A percentile compares a stretch with the other conserved stretches of the same genome.
Evolutionary conservation across 2,797 vertebrate species (phyloP).

Genomic region (Enteromius treurensis): DNA sequence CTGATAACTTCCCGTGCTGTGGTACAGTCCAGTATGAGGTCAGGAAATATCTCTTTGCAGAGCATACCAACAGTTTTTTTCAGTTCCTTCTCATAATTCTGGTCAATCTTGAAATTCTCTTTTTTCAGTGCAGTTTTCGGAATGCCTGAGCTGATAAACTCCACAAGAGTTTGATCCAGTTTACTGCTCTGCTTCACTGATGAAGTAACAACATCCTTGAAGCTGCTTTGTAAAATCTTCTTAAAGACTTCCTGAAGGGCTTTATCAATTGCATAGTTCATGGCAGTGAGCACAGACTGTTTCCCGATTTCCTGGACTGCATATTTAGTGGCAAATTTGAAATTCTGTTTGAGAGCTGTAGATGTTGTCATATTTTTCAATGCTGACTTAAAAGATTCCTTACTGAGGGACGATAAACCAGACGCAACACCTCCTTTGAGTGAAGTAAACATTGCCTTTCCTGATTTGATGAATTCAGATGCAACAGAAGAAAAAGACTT

Average conservation of each 20-base stretch:
- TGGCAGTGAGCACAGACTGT: neutral
- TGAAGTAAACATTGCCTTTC: constrained; percentile 39
- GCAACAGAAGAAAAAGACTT: constrained; percentile 45
- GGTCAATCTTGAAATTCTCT: constrained; percentile 42
- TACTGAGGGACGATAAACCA: neutral
- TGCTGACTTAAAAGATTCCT: constrained; percentile 10
- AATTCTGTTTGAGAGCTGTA: constrained; percentile 3
- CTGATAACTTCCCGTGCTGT: constrained; percentile 11
- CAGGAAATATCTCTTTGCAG: neutral
- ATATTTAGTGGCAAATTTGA: constrained; percentile 2
- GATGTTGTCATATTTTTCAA: constrained; percentile 29
- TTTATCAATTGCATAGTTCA: constrained; percentile 26
- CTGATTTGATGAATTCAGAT: constrained; percentile 42
- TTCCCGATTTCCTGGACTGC: constrained; percentile 40
- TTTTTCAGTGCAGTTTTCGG: constrained; percentile 31
- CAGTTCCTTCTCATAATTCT: constrained; percentile 8
- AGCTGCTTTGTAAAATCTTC: constrained; percentile 2
- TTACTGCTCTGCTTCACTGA: constrained; percentile 11
- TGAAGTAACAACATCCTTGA: neutral
- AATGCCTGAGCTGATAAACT: constrained; percentile 32
- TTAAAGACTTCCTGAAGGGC: constrained; percentile 30
- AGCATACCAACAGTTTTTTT: neutral
- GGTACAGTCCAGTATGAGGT: constrained; percentile 33
- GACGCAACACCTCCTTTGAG: neutral
- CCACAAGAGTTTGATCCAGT: constrained; percentile 20